Percentiles rank a stretch among this genome's conserved stretches.
phyloP scores from a whole-genome alignment of 2,113 vertebrate species.

The Plectropomus leopardus region DNA sequence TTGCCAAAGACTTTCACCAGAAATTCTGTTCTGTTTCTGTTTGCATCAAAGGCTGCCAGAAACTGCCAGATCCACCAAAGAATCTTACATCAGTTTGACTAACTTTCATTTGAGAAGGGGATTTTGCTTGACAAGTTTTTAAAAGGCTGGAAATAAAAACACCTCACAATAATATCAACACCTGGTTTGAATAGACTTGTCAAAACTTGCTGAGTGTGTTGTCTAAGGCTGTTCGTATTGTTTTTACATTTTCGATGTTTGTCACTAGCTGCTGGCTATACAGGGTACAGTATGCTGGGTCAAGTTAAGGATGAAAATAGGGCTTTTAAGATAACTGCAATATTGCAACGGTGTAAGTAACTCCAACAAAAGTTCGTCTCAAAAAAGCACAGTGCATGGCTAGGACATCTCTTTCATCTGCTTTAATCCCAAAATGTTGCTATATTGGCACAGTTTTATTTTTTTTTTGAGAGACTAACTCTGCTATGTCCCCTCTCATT shows the following conservation, averaged over 20 bases:
- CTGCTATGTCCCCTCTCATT: too few relatives aligned
- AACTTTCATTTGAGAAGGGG: conserved; percentile 4
- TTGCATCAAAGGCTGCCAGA: conserved; percentile 9
- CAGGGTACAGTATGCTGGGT: too few relatives aligned
- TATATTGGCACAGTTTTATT: too few relatives aligned
- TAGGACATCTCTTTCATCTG: too few relatives aligned
- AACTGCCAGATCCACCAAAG: not conserved
- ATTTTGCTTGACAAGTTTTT: conserved; percentile 17
- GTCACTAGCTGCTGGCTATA: not conserved
- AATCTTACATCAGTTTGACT: conserved; percentile 1
- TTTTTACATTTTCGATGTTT: not conserved
- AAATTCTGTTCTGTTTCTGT: conserved; percentile 8
- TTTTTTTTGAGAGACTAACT: too few relatives aligned
- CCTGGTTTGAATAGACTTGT: conserved; percentile 11
- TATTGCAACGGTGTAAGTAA: too few relatives aligned
- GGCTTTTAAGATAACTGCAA: too few relatives aligned
- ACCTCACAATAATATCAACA: not conserved
- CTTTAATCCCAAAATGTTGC: too few relatives aligned
- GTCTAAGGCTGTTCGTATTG: not conserved
- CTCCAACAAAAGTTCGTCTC: too few relatives aligned
- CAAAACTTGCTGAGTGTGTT: not conserved
- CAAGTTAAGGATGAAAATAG: too few relatives aligned
- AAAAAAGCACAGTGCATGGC: too few relatives aligned
- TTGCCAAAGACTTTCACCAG: conserved; percentile 28
- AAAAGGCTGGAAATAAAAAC: not conserved